Base-by-base conservation (phyloP, 2,797 vertebrate genomes). In the Leptodactylus fallax region DNA sequence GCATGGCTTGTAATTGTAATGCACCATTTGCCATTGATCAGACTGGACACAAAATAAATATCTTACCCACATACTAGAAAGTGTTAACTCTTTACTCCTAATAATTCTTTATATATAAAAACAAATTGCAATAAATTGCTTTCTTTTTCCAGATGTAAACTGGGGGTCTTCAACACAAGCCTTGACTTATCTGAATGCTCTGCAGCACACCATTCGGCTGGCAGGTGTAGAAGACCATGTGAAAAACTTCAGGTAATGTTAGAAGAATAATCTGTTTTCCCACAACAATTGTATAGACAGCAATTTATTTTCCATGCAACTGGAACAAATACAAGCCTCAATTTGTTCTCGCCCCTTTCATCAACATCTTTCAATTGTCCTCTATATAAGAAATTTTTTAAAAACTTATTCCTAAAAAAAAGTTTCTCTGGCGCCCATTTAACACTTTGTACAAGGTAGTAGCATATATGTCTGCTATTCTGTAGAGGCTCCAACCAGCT, bases 121-220 rank as follows among this genome's bases (percentile, higher is more conserved):
- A 14, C 72, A n/a, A n/a, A n/a, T 3, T 53, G 10, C 11, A n/a
- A 72, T 17, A 1, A 6, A 21, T 61, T 60, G 0, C 27, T 1
- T 13, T 76, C 47, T 89, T 93, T 90, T 36, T 36, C 36, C 95
- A 99, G 98, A 99, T 96, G 98, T 99, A 90, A 99, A 99, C 93
- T 99, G 98, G 98, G 98, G 98, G 47, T 99, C 98, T 0, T 99
- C 98, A 2, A 99, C 98, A 0, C 98, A 99, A 94, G 98, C 98
- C 25, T 93, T 99, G 95, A 99, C 98, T 74, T 99, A 99, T 91
- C 95, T 99, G 92, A 97, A 95, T 93, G 97, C 98, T 0, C 92
- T 99, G 83, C 97, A 97, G 87, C 97, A 99, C 95, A 97, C 97
- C 3, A 94, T 99, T 89, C 97, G 98, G 56, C 97, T 99, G 89